Conservation (phyloP, 2,888 invertebrate species). For the Sinodicranocentrus sp. region DNA sequence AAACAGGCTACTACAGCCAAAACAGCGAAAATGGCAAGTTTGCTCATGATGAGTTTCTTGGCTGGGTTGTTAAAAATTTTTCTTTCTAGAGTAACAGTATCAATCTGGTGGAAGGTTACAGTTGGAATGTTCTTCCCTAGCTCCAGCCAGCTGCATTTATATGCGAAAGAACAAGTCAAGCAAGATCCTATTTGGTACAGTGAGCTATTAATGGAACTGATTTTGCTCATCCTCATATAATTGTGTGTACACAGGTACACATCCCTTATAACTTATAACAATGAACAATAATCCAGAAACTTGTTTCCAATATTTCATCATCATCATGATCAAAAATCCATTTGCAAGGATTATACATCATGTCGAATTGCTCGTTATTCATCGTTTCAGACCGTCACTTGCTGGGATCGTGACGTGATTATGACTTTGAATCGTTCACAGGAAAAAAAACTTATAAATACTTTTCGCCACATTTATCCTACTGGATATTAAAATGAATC, state of each 20-base stretch:
- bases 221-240: too few relatives aligned
- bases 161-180: too few relatives aligned
- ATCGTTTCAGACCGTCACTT: conserved; percentile 47
- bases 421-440: conserved; percentile 21
- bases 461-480: too few relatives aligned
- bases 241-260: not conserved
- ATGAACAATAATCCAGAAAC: conserved; percentile 46
- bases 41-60: too few relatives aligned
- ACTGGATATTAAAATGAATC: too few relatives aligned
- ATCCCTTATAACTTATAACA: not conserved
- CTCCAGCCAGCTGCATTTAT: conserved; percentile 22
- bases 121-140: conserved; percentile 24
- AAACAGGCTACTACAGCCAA: conserved; percentile 34
- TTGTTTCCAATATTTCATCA: conserved; percentile 54
- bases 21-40: conserved; percentile 25
- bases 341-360: conserved; percentile 4
- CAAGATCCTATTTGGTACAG: too few relatives aligned
- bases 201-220: conserved; percentile 48
- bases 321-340: conserved; percentile 15
- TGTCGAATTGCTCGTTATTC: conserved; percentile 44
- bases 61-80: too few relatives aligned
- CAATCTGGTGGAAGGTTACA: conserved; percentile 36
- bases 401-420: conserved; percentile 58
- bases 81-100: not conserved
- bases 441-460: conserved; percentile 26